A percentile compares a stretch with the other conserved stretches of the same genome.
Conservation (phyloP, 1,140 invertebrate species). For the Drepana arcuata region DNA sequence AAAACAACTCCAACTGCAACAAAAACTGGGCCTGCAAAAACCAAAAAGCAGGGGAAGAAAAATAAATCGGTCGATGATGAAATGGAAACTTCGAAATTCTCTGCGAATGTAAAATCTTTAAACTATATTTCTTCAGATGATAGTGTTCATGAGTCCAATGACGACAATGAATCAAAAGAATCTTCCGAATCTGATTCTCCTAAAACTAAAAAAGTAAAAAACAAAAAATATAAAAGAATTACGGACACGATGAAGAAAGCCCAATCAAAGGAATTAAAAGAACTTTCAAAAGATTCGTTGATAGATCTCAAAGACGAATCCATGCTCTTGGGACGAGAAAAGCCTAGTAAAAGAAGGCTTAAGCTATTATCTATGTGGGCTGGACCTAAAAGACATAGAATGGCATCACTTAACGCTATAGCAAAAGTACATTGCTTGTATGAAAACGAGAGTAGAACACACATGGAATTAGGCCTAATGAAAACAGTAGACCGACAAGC, state of each 20-base stretch:
- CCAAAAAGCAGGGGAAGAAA: constrained; percentile 45
- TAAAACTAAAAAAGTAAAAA: constrained; percentile 46
- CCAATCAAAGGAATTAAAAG: constrained; percentile 59
- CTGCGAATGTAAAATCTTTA: constrained; percentile 45
- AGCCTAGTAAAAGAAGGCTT: constrained; percentile 55
- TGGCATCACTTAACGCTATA: constrained; percentile 90
- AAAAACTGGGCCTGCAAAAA: constrained; percentile 32
- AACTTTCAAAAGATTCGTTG: constrained; percentile 59
- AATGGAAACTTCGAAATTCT: constrained; percentile 53
- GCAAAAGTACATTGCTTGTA: constrained; percentile 94
- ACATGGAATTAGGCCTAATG: constrained; percentile 74
- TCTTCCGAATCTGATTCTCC: constrained; percentile 47
- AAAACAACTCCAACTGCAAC: constrained; percentile 23
- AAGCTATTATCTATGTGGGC: constrained; percentile 67
- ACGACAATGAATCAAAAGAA: constrained; percentile 57
- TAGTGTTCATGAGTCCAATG: constrained; percentile 57
- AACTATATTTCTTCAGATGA: constrained; percentile 58
- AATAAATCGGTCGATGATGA: constrained; percentile 47
- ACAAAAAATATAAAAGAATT: constrained; percentile 57
- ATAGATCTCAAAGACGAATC: constrained; percentile 56
- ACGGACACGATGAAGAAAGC: constrained; percentile 46
- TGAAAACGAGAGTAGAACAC: constrained; percentile 87
- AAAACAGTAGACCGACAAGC: constrained; percentile 54
- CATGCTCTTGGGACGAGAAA: constrained; percentile 44
- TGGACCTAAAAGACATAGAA: constrained; percentile 84